Evolutionary conservation across 2,797 vertebrate species (phyloP), one percentile per base, ranked within the genome.

Genomic region (Hyperoplus immaculatus): DNA sequence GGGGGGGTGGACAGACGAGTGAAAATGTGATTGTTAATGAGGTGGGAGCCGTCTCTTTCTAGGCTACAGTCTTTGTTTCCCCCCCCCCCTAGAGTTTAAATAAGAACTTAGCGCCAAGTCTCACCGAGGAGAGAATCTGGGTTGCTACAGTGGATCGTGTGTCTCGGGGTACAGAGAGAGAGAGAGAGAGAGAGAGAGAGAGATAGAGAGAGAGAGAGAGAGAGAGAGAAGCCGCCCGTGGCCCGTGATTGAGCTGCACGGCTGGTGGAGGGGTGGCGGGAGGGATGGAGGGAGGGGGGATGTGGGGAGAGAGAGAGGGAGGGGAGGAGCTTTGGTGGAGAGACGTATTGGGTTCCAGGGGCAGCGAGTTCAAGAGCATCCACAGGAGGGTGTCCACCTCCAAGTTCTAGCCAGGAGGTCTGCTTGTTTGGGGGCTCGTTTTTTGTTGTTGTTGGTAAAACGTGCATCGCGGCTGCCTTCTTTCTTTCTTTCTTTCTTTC

Each of bases 21-120:
- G 88, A 93, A 92, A 91, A 88, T 86, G 84, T 78, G 89, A 88
- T 90, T 82, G 89, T 88, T 93, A 92, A 94, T 91, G 91, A 94
- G 93, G 87, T 85, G 81, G 92, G 92, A 92, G 93, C 88, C 85
- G 77, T 90, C 3, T 29, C 29, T 91, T 93, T 94, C 87, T 81
- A 72, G 86, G 90, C 83, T 87, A 21, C 85, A 59, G 64, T 78
- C 84, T 93, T 94, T 92, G 87, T 94, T 92, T 94, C 87, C 88
- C 82, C 29, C 29, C 29, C 29, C n/a, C n/a, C n/a, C 29, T 29
- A 55, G 58, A 82, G 76, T 85, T 86, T 72, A 88, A 75, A 29
- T 29, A 29, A 29, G 29, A 29, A 80, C 82, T 87, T 84, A 82
- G 74, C 64, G 90, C 93, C 91, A 94, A 93, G 85, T 92, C 92